A percentile compares a stretch with the other conserved stretches of the same genome.
These are phyloP conservation scores for Coracias cyanogaster DNA, from an alignment of 2,797 vertebrate genomes.

Conservation along the genomic window DNA sequence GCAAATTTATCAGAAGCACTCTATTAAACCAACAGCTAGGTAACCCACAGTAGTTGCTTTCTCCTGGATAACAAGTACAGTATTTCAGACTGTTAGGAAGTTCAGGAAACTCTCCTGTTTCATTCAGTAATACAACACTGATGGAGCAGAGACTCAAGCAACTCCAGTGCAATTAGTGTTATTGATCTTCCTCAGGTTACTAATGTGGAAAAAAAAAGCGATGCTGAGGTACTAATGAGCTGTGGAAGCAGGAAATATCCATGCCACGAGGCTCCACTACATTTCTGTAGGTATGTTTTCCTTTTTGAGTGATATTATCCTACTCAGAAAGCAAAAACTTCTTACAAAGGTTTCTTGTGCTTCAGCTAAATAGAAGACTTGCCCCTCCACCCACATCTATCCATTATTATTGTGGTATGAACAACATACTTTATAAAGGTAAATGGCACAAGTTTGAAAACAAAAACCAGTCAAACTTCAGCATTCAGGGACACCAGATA, in stretches of 20 bases:
- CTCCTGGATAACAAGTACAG: not conserved
- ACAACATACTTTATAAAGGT: not conserved
- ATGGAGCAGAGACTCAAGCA: not conserved
- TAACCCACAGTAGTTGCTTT: not conserved
- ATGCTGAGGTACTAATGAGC: not conserved
- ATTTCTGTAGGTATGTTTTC: not conserved
- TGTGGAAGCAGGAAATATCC: not conserved
- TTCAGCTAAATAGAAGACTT: not conserved
- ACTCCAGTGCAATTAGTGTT: not conserved
- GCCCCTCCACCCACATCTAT: not conserved
- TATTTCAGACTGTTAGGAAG: not conserved
- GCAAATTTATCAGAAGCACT: not conserved
- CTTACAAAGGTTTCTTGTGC: not conserved
- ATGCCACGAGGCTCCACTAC: not conserved
- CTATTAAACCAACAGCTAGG: not conserved
- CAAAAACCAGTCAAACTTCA: not conserved
- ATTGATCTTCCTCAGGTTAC: not conserved
- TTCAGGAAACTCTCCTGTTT: not conserved
- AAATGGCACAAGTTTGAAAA: not conserved
- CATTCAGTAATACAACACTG: constrained; percentile 13
- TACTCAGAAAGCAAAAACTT: not conserved
- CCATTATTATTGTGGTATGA: not conserved
- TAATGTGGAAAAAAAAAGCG: not conserved
- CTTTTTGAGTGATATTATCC: not conserved
- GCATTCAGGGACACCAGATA: not conserved